A percentile compares a stretch with the other conserved stretches of the same genome.
phyloP scores from a whole-genome alignment of 2,797 vertebrate genomes.

The Propithecus perrieri region DNA sequence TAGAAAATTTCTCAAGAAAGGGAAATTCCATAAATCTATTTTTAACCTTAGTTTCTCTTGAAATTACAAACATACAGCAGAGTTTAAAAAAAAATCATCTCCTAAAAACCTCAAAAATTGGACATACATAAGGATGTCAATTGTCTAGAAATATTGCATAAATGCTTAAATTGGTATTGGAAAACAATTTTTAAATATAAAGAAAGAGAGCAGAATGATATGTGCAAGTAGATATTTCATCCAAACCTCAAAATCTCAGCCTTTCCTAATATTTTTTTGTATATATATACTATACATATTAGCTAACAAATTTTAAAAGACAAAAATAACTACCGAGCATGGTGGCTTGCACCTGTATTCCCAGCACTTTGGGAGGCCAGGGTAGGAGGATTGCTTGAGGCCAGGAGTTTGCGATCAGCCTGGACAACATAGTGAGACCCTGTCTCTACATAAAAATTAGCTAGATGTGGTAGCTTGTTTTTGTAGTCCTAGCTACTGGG shows the following conservation, averaged over 20 bases:
- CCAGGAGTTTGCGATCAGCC: no score
- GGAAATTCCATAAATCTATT: background rate
- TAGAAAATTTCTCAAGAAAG: constrained; percentile 6
- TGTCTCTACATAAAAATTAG: no score
- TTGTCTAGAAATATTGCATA: background rate
- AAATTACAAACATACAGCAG: background rate
- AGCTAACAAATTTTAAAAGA: background rate
- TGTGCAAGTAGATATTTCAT: background rate
- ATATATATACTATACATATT: background rate
- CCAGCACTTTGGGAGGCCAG: no score
- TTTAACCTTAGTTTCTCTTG: background rate
- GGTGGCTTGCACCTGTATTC: background rate
- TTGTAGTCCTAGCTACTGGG: no score
- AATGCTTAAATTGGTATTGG: background rate
- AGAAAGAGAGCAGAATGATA: background rate
- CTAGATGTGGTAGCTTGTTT: no score
- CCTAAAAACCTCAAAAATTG: background rate
- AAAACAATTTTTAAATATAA: constrained; percentile 44
- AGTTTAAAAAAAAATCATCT: background rate
- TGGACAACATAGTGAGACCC: no score
- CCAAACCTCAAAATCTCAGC: background rate
- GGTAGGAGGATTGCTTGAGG: background rate
- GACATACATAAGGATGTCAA: background rate
- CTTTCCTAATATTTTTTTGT: background rate
- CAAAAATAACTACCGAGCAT: background rate